Evolutionary conservation across 2,888 invertebrate species (phyloP), one percentile per base, ranked within the genome.

Genomic region (Cheilosia variabilis): DNA sequence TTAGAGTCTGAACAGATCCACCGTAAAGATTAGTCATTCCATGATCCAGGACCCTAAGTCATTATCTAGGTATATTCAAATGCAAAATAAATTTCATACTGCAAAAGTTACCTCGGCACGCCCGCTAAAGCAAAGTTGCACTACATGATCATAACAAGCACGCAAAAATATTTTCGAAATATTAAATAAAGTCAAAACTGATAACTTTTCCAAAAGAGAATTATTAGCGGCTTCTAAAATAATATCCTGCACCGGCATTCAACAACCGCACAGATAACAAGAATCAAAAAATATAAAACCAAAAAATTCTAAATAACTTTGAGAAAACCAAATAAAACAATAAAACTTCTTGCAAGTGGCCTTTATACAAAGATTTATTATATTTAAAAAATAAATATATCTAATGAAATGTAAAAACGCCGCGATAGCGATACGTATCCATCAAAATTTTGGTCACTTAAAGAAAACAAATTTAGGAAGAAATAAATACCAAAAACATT

Each of bases 371-470:
- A 41, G 37, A 43, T 45, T 62, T 45, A 34, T 63, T 66, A 53
- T 57, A 66, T 78, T 45, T 68, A 45, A 27, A 27, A 72, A 60
- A 73, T 43, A 55, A 24, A 62, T 53, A 52, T 47, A 60, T 37
- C 45, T 57, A 37, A 50, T 24, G 58, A 41, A 57, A 34, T 45
- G 53, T 13, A 63, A 81, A 87, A 88, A 87, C 88, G 89, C 91
- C 91, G 91, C 91, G 92, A 91, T 91, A 91, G 91, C 91, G 91
- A 91, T 91, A 91, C 88, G 90, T 90, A 89, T 88, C 88, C 88
- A 87, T 87, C 78, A 55, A 83, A 63, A 72, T 81, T 80, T 81
- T 86, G 86, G 86, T 86, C 86, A 77, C 81, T 66, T 63, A 7
- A 52, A 73, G 2, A 80, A 63, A 53, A 78, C 57, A 80, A 68